Evolutionary conservation across 2,797 vertebrate species (phyloP).

Genomic region (Manis pentadactyla): DNA sequence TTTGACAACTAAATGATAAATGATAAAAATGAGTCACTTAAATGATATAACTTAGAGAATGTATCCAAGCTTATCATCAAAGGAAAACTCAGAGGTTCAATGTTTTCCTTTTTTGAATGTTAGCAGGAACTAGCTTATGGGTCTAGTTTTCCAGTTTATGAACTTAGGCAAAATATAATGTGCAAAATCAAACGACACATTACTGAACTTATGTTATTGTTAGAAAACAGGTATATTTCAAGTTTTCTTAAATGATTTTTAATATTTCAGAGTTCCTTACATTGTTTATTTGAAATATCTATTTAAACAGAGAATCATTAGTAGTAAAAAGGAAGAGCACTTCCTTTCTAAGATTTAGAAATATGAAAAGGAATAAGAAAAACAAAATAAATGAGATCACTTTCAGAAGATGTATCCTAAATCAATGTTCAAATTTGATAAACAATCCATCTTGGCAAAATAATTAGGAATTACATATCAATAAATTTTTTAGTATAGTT

Average conservation of each 20-base stretch:
- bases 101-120: not conserved
- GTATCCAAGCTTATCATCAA: not conserved
- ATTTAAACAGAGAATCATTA: not conserved
- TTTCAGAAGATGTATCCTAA: not conserved
- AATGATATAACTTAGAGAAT: not conserved
- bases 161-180: not conserved
- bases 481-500: not conserved
- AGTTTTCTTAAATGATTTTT: not conserved
- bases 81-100: not conserved
- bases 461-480: not conserved
- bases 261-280: not conserved
- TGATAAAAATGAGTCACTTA: not conserved
- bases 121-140: not conserved
- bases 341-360: not conserved
- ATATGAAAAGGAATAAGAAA: not conserved
- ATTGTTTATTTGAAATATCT: not conserved
- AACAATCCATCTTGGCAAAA: not conserved
- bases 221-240: not conserved
- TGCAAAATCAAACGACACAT: not conserved
- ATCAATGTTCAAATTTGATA: not conserved
- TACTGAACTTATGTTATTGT: not conserved
- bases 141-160: not conserved
- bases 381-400: not conserved
- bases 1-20: not conserved
- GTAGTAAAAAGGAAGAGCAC: not conserved